A percentile compares a stretch with the other conserved stretches of the same genome.
Conservation (phyloP, 2,888 invertebrate genomes). For the Diaprepes abbreviatus region DNA sequence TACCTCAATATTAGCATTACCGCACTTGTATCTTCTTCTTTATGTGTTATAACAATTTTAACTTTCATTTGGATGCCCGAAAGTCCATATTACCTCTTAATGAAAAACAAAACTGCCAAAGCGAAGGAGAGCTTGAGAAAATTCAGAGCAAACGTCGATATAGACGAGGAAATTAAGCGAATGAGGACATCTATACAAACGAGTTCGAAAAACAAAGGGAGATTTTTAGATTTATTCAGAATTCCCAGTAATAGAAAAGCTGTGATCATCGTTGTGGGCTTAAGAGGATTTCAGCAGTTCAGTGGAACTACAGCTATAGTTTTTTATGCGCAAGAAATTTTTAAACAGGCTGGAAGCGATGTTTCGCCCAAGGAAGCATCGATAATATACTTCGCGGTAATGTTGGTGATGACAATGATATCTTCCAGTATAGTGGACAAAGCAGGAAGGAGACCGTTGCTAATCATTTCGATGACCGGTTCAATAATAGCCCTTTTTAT, state of each 20-base stretch:
- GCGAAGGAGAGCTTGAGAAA: slow-evolving; percentile 69
- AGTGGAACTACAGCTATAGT: slow-evolving; percentile 76
- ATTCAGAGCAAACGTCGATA: slow-evolving; percentile 69
- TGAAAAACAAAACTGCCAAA: slow-evolving; percentile 65
- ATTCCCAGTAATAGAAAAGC: slow-evolving; percentile 75
- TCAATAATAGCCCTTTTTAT: slow-evolving; percentile 66
- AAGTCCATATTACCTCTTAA: slow-evolving; percentile 71
- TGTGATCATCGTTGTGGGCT: slow-evolving; percentile 73
- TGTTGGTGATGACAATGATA: slow-evolving; percentile 71
- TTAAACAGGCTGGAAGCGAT: slow-evolving; percentile 65
- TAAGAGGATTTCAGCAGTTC: slow-evolving; percentile 71
- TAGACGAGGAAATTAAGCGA: slow-evolving; percentile 66
- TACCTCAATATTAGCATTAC: slow-evolving; percentile 68
- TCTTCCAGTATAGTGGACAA: slow-evolving; percentile 73
- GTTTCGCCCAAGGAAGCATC: slow-evolving; percentile 65
- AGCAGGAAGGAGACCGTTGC: slow-evolving; percentile 70
- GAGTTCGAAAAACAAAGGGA: slow-evolving; percentile 70
- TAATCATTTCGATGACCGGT: slow-evolving; percentile 69
- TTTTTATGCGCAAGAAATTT: slow-evolving; percentile 72
- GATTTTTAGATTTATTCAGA: slow-evolving; percentile 71
- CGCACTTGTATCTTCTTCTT: slow-evolving; percentile 68
- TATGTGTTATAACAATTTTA: slow-evolving; percentile 68
- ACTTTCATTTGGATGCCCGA: slow-evolving; percentile 72
- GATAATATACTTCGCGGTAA: slow-evolving; percentile 68
- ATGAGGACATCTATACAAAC: slow-evolving; percentile 60